Base-by-base conservation (phyloP, 2,797 vertebrate genomes). In the Hybognathus amarus region DNA sequence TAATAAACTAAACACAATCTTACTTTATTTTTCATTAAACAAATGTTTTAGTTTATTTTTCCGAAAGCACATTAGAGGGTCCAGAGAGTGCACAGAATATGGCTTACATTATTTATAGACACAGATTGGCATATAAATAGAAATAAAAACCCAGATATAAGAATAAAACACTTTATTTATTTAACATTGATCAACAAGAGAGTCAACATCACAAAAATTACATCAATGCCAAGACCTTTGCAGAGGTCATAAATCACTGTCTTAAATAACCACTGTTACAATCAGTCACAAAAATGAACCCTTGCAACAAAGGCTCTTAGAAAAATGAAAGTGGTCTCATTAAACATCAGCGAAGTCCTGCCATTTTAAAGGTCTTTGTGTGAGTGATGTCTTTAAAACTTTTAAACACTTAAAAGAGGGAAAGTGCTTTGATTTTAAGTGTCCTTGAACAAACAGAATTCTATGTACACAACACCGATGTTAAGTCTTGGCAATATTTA, bases 161-260 rank as follows among this genome's bases (percentile, higher is more conserved):
- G 87, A 93, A 90, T 91, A 91, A 87, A 86, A 88, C 76, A 71
- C 79, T 93, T 94, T 94, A 94, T 93, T 94, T 91, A 88, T 88
- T 92, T 89, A 91, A 92, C 89, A 93, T 93, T 86, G 88, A 93
- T 94, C 89, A 91, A 91, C 83, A 91, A 71, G 33, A 90, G 89
- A 90, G 88, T 89, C 83, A 88, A 88, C 86, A 88, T 87, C 91
- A 91, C 75, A 91, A 90, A 93, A 90, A 88, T 84, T 13, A 89
- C 82, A 88, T 67, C 40, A 50, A 88, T 87, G 85, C 88, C 90
- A 86, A 90, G 85, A 86, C 80, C 87, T 90, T 92, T 91, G 89
- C 83, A 89, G 89, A 92, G n/a, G 1, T 88, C 86, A 91, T 91
- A 83, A 93, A 94, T 93, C 91, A 92, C 83, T 77, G 87, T 87